phyloP scores from a whole-genome alignment of 2,888 invertebrate genomes.

The Nebria salina region DNA sequence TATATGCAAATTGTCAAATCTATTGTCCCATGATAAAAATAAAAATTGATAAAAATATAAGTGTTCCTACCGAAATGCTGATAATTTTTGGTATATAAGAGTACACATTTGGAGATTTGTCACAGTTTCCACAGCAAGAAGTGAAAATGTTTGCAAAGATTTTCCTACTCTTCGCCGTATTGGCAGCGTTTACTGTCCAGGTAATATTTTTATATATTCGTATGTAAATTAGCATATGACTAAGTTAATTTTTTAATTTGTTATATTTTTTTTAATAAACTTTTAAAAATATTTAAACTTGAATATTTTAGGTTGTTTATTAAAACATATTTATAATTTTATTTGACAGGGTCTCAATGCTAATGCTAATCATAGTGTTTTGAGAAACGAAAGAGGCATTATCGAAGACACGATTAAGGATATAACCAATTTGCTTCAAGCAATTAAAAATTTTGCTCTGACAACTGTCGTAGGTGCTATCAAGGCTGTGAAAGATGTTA shows the following conservation, averaged over 20 bases:
- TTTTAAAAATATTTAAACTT: no score
- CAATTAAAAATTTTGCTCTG: no score
- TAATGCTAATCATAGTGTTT: no score
- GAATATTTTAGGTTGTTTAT: no score
- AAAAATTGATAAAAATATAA: background rate
- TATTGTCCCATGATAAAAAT: background rate
- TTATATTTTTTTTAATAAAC: no score
- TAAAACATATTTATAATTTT: no score
- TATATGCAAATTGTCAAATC: background rate
- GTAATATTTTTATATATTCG: constrained; percentile 10
- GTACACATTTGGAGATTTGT: background rate
- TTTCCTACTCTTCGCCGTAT: constrained; percentile 28
- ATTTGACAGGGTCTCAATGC: no score
- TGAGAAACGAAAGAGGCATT: no score
- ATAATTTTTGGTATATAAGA: background rate
- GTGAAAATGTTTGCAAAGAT: constrained; percentile 28
- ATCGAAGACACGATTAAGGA: no score
- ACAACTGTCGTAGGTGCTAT: no score
- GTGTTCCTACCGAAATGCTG: background rate
- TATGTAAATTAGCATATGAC: background rate
- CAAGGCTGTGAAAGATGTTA: no score
- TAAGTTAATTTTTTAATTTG: background rate
- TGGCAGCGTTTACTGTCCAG: constrained; percentile 31
- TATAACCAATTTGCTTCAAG: no score
- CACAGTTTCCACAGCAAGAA: background rate